Base-by-base conservation (phyloP, 2,797 vertebrate species). In the Danio jaintianensis region DNA sequence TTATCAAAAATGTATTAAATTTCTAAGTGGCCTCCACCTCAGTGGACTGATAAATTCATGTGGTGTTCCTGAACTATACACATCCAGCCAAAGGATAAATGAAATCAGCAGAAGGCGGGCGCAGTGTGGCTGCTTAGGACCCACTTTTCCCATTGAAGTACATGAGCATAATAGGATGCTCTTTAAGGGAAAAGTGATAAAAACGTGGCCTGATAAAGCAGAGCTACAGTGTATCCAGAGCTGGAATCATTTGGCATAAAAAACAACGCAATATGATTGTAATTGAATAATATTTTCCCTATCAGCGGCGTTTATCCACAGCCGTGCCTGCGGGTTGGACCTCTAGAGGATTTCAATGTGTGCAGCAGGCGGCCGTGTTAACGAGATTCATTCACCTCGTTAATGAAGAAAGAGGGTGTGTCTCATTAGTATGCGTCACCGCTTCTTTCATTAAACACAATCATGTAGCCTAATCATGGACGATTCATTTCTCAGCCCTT, bases 381-480 rank as follows among this genome's bases (percentile, higher is more conserved):
- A 67, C 47, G 48, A 82, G 47, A 70, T 70, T 76, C 53, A 53
- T 75, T 81, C 47, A 40, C 52, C 43, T 62, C 29, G 42, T 22
- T 78, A 85, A 80, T 74, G 86, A 55, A 64, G 84, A 80, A 85
- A 84, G 80, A 83, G 85, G 87, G 87, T 88, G 90, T 89, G 63
- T 88, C 89, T 88, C 90, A 90, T 92, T 89, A 90, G 87, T 80
- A 83, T 42, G 81, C 88, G 82, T 80, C 85, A 89, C 87, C 86
- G 87, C 80, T 78, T 74, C 77, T 75, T 92, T 91, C 87, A 89
- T 91, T 91, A 92, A 90, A 91, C 89, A 90, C 90, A 93, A 93
- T 93, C 93, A 92, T 86, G 89, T 87, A 86, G 87, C 87, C 91
- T 93, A 92, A 93, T 94, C 92, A 92, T 88, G 89, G 89, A 88